A percentile compares a stretch with the other conserved stretches of the same genome.
Conservation (phyloP, 2,113 vertebrate genomes). For the Rhizomys pruinosus region DNA sequence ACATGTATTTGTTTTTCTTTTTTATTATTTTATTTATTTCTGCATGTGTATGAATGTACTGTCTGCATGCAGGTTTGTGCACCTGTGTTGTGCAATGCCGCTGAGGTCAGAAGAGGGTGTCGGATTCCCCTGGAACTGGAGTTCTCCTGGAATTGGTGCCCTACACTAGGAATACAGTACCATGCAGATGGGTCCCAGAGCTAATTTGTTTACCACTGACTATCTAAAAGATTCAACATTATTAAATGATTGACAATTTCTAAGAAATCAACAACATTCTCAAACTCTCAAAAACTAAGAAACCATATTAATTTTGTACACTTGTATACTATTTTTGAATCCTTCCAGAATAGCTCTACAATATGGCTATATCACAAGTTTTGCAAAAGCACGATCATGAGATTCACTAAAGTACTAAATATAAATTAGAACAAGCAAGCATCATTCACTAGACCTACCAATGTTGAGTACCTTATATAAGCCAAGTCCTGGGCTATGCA, state of each 20-base stretch:
- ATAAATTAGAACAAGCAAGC: neutral
- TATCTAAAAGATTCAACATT: neutral
- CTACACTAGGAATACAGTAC: neutral
- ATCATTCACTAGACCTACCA: neutral
- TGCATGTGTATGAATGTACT: too few species aligned
- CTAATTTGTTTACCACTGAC: neutral
- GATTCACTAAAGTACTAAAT: too few species aligned
- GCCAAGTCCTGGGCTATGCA: too few species aligned
- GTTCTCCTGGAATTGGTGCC: too few species aligned
- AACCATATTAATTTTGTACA: slow-evolving; percentile 14
- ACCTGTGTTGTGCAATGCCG: too few species aligned
- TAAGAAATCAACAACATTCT: neutral
- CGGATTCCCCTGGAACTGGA: too few species aligned
- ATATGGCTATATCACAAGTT: neutral
- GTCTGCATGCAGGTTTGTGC: too few species aligned
- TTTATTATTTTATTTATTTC: too few species aligned
- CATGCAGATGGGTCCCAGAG: neutral
- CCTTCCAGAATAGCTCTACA: slow-evolving; percentile 22
- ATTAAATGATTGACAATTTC: neutral
- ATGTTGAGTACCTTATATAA: neutral
- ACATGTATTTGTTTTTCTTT: neutral
- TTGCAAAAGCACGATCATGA: neutral
- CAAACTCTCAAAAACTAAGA: neutral
- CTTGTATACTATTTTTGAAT: slow-evolving; percentile 29
- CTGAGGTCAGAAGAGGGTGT: too few species aligned